Conservation (phyloP, 1,140 invertebrate species). For the Ectropis grisescens region DNA sequence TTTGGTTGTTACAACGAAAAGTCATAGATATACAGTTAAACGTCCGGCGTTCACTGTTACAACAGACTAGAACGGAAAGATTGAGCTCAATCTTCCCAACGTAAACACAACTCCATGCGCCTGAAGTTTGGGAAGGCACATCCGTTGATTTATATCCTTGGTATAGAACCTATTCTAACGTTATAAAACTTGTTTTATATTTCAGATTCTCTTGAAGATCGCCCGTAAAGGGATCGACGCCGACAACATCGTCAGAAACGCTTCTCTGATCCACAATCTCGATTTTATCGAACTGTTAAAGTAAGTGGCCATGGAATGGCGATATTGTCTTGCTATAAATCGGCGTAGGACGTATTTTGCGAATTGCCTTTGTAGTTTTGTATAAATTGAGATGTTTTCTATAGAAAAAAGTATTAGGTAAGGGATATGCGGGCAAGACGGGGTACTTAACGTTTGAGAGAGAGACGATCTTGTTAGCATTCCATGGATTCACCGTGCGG, state of each 20-base stretch:
- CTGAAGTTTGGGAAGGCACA: too few relatives aligned
- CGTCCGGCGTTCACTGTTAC: too few relatives aligned
- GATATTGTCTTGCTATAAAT: neutral
- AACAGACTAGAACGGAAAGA: too few relatives aligned
- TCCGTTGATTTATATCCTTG: too few relatives aligned
- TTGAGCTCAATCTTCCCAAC: too few relatives aligned
- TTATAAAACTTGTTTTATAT: slow-evolving; percentile 6
- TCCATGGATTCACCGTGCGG: too few relatives aligned
- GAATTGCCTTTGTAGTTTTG: neutral
- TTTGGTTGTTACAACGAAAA: too few relatives aligned
- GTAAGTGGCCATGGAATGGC: slow-evolving; percentile 21
- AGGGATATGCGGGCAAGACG: neutral
- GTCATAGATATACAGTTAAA: too few relatives aligned
- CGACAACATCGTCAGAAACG: slow-evolving; percentile 47
- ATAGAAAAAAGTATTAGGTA: neutral
- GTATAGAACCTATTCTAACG: neutral
- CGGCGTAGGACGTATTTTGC: neutral
- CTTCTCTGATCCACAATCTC: slow-evolving; percentile 41
- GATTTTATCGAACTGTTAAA: slow-evolving; percentile 43
- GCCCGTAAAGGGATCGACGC: slow-evolving; percentile 45
- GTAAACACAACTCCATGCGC: too few relatives aligned
- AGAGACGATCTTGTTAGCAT: too few relatives aligned
- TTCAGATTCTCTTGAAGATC: slow-evolving; percentile 48
- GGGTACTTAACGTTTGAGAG: too few relatives aligned
- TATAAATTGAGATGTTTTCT: neutral